These are phyloP conservation scores for Cyprinodon brontotheroides DNA, from an alignment of 2,113 vertebrate genomes.

Conservation along the genomic window DNA sequence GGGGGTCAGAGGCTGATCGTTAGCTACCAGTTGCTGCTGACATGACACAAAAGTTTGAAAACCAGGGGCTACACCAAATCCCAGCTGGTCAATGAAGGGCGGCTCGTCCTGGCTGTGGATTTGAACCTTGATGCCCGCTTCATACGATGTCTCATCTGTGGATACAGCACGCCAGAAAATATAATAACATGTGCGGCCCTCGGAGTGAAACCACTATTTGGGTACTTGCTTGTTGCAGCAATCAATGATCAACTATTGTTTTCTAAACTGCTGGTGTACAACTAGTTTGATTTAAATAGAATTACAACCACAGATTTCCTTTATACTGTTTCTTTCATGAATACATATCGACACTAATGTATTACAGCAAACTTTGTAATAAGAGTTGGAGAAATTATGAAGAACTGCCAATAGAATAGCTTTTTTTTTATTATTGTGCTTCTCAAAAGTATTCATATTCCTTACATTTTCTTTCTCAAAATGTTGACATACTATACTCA, in stretches of 20 bases:
- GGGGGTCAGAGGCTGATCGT: slow-evolving; percentile 53
- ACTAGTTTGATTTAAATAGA: slow-evolving; percentile 5
- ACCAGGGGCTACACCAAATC: slow-evolving; percentile 85
- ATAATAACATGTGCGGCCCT: slow-evolving; percentile 37
- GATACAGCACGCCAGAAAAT: slow-evolving; percentile 70
- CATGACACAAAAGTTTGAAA: slow-evolving; percentile 93
- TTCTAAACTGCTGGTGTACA: slow-evolving; percentile 4
- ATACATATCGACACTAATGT: neutral
- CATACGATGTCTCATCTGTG: slow-evolving; percentile 90
- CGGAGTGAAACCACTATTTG: slow-evolving; percentile 22
- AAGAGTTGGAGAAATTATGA: slow-evolving; percentile 25
- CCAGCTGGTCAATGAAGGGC: slow-evolving; percentile 85
- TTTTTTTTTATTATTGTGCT: neutral
- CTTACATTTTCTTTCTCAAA: neutral
- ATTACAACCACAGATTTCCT: slow-evolving; percentile 35
- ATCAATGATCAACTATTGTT: neutral
- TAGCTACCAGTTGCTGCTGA: slow-evolving; percentile 85
- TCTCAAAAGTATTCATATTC: neutral
- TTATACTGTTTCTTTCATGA: slow-evolving; percentile 24
- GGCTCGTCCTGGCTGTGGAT: slow-evolving; percentile 86
- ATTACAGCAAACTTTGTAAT: slow-evolving; percentile 23
- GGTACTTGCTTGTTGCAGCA: slow-evolving; percentile 4
- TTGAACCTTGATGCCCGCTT: slow-evolving; percentile 87
- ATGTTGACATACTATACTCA: no score
- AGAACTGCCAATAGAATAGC: neutral